phyloP scores from a whole-genome alignment of 2,888 invertebrate species.

The Ectobius pallidus region DNA sequence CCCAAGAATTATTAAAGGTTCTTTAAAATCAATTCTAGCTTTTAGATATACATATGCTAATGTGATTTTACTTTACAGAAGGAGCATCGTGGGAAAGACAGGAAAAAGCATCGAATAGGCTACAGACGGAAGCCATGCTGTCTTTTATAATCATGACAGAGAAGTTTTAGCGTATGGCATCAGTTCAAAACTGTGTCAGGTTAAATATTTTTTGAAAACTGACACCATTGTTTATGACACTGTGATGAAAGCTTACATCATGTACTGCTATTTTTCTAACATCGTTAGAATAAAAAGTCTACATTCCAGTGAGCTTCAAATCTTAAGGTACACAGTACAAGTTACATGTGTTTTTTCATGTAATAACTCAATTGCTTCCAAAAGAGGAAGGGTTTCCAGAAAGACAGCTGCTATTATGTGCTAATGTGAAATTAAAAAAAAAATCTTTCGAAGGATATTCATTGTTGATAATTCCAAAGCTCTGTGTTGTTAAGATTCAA shows the following conservation, averaged over 20 bases:
- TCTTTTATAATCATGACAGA: conserved; percentile 40
- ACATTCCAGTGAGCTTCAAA: conserved; percentile 14
- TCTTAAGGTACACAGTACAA: neutral
- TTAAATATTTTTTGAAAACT: conserved; percentile 24
- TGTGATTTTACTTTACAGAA: conserved; percentile 60
- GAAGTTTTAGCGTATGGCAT: neutral
- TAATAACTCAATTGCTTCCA: conserved; percentile 21
- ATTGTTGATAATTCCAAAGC: conserved; percentile 23
- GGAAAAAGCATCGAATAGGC: conserved; percentile 56
- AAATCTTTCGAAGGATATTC: conserved; percentile 17
- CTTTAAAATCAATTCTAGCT: too few relatives aligned
- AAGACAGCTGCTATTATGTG: conserved; percentile 23
- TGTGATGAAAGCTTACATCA: conserved; percentile 10
- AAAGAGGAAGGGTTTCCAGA: conserved; percentile 24
- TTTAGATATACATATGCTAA: too few relatives aligned
- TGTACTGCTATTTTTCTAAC: conserved; percentile 19
- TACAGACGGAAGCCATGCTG: conserved; percentile 39
- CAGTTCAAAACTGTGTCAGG: conserved; percentile 15
- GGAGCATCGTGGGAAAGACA: conserved; percentile 76
- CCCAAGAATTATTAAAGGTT: too few relatives aligned
- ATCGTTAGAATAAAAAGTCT: neutral
- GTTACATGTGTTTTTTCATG: conserved; percentile 12
- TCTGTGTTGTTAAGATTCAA: conserved; percentile 17
- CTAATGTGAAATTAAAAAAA: neutral
- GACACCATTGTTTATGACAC: conserved; percentile 13